Conservation (phyloP, 2,888 invertebrate genomes). For the Plebejus melissa region DNA sequence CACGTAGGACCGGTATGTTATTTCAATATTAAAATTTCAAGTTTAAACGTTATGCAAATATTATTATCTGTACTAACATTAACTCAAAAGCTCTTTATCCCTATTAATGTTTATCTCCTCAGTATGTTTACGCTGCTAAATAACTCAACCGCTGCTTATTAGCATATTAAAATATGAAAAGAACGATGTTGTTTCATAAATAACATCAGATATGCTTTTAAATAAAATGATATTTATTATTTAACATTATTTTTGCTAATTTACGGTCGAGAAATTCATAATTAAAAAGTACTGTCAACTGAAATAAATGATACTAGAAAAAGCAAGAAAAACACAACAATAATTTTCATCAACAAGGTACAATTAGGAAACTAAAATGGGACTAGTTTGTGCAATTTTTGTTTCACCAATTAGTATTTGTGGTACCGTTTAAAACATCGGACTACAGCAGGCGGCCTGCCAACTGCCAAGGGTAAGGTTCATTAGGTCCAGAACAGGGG, state of each 20-base stretch:
- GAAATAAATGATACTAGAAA: not conserved
- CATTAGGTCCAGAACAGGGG: constrained; percentile 63
- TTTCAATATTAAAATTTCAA: constrained; percentile 19
- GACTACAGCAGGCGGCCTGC: constrained; percentile 47
- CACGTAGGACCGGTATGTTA: not conserved
- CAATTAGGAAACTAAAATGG: constrained; percentile 13
- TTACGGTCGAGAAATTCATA: not conserved
- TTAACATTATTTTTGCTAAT: not conserved
- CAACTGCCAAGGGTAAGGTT: constrained; percentile 60
- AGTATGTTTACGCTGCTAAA: constrained; percentile 9
- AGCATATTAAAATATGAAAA: constrained; percentile 18
- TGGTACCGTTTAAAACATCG: constrained; percentile 40
- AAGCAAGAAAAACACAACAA: not conserved
- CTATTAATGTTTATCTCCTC: constrained; percentile 5
- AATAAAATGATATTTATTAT: not conserved
- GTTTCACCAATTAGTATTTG: constrained; percentile 16
- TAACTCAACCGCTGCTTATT: constrained; percentile 18
- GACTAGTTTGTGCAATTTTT: constrained; percentile 20
- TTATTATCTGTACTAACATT: constrained; percentile 19
- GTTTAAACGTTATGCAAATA: constrained; percentile 7
- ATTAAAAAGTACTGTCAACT: not conserved
- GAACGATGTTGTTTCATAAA: constrained; percentile 5
- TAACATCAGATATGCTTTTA: not conserved
- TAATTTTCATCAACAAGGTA: not conserved
- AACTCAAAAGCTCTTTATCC: constrained; percentile 16